Evolutionary conservation across 2,797 vertebrate genomes (phyloP).

Genomic region (Kryptopterus vitreolus): DNA sequence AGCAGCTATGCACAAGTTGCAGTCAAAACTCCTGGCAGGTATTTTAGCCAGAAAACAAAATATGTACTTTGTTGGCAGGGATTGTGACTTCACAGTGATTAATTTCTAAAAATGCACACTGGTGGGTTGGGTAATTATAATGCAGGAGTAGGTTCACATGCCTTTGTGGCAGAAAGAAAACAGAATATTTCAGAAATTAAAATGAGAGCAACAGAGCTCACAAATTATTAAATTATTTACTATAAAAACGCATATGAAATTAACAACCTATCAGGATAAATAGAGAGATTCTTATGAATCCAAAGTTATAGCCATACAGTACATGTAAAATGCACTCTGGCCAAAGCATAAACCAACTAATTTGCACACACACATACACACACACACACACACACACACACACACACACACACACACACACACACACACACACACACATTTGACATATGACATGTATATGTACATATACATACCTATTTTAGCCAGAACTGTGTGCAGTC

Average conservation of each 20-base stretch:
- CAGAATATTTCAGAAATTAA: background rate
- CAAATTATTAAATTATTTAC: slow-evolving; percentile 2
- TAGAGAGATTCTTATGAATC: background rate
- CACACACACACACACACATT: no score
- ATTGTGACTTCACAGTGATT: slow-evolving; percentile 12
- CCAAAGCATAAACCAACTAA: background rate
- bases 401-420: no score
- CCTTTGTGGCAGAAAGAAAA: background rate
- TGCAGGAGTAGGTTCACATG: background rate
- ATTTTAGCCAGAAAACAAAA: background rate
- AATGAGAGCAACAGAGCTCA: background rate
- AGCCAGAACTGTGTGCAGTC: no score
- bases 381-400: no score
- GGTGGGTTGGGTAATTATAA: slow-evolving; percentile 3
- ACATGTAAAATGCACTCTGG: background rate
- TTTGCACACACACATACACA: no score
- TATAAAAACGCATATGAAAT: background rate
- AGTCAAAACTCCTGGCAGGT: background rate
- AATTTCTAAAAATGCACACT: slow-evolving; percentile 3
- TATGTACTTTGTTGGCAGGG: slow-evolving; percentile 8
- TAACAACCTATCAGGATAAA: background rate
- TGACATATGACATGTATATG: no score
- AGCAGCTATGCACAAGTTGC: background rate
- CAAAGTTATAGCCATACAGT: background rate
- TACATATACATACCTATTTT: no score